Conservation (phyloP, 2,113 vertebrate species). For the Bettongia penicillata region DNA sequence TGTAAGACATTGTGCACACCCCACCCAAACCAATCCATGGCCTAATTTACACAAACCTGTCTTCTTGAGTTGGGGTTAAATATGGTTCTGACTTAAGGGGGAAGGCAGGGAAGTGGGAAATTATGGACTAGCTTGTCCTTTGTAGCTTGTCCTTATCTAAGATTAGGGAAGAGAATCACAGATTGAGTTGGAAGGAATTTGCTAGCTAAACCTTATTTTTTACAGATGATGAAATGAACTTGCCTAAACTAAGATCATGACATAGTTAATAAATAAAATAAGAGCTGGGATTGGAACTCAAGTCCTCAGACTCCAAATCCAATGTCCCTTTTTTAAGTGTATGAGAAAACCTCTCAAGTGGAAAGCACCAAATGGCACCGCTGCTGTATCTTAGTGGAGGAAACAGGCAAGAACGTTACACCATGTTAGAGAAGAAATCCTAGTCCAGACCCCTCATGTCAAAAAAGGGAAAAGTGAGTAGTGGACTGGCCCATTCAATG, state of each 20-base stretch:
- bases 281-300: not conserved
- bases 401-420: not conserved
- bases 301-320: not conserved
- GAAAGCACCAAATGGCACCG: not conserved
- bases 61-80: not conserved
- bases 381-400: not conserved
- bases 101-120: too few relatives aligned
- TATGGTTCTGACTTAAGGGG: not conserved
- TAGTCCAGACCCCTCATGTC: not conserved
- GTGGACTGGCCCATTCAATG: not conserved
- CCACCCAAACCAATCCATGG: not conserved
- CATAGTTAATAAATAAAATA: not conserved
- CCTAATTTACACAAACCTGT: not conserved
- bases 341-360: not conserved
- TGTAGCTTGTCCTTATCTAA: not conserved
- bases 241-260: not conserved
- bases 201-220: constrained; percentile 2
- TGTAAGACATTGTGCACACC: not conserved
- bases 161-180: not conserved
- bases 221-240: constrained; percentile 51
- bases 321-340: not conserved
- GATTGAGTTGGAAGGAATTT: not conserved
- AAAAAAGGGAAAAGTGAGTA: not conserved
- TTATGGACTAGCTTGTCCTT: not conserved
- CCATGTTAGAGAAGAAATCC: not conserved